Conservation (phyloP, 1,140 invertebrate species). For the Phenacoccus solenopsis region DNA sequence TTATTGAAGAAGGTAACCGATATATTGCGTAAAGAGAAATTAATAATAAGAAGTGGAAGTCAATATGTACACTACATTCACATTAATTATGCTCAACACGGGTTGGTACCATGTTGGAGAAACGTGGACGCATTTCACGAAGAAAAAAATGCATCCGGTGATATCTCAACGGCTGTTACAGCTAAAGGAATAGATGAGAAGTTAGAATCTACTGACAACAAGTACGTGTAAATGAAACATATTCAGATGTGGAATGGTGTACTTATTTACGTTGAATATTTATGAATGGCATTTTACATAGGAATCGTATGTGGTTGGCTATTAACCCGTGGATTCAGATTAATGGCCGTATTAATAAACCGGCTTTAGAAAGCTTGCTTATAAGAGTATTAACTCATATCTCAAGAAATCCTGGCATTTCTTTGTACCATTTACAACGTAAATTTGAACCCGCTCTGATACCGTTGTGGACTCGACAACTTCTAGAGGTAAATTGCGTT, state of each 20-base stretch:
- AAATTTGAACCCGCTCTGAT: slow-evolving; percentile 41
- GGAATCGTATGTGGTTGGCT: slow-evolving; percentile 24
- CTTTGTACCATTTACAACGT: slow-evolving; percentile 35
- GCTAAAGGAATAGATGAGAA: slow-evolving; percentile 20
- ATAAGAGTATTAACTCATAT: slow-evolving; percentile 48
- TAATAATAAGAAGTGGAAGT: background rate
- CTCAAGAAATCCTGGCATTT: slow-evolving; percentile 42
- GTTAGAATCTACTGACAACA: slow-evolving; percentile 39
- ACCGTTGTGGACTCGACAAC: slow-evolving; percentile 38
- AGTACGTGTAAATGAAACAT: too few relatives aligned
- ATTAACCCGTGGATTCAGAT: slow-evolving; percentile 57
- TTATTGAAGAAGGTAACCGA: background rate
- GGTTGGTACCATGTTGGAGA: background rate
- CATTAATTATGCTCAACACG: background rate
- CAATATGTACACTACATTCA: background rate
- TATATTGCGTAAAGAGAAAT: background rate
- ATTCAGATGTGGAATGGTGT: too few relatives aligned
- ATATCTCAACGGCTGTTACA: background rate
- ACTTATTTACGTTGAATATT: too few relatives aligned
- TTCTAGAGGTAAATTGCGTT: slow-evolving; percentile 35
- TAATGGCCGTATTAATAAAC: slow-evolving; percentile 55
- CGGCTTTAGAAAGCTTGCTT: slow-evolving; percentile 53
- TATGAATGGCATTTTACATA: background rate
- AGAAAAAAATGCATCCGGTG: background rate
- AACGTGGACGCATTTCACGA: background rate